Evolutionary conservation across 2,113 vertebrate genomes (phyloP), one percentile per base, ranked within the genome.

Genomic region (Callionymus lyra): DNA sequence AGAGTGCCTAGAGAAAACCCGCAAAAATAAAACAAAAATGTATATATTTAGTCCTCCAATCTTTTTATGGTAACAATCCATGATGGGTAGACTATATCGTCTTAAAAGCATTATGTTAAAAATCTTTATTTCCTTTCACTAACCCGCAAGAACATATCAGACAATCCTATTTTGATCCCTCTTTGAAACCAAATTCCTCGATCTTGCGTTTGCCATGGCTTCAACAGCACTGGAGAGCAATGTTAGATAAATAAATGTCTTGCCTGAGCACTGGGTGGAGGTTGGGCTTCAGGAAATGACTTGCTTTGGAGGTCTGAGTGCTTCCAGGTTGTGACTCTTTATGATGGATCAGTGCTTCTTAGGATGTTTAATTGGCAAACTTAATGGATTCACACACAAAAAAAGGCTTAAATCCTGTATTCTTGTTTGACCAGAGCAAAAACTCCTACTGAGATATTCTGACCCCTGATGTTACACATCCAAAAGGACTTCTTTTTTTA

Each of bases 201-300:
- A 68, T 75, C 21, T 59, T 16, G 38, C 60, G 70, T 76, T 73
- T 61, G 46, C 44, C 68, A 37, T 38, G 41, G 51, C 44, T 49
- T 34, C 67, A 64, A 67, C 39, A 38, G 45, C 57, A 44, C 61
- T 42, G 50, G 64, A 70, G 57, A 68, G 55, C 38, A 18, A 43
- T 56, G 62, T 56, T 70, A 47, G 70, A 74, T 68, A 81, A 78
- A 82, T 71, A 74, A 66, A 73, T 70, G 59, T 67, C 65, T 59
- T 63, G 44, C 37, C 14, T 16, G 33, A 49, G 15, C 31, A n/a
- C 54, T 62, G 62, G 75, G 66, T 54, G 63, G 61, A 70, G 53
- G 63, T 34, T 16, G 33, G 47, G 16, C 43, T 68, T 45, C 68
- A 76, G 75, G 75, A 77, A 81, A 75, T 69, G 38, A 67, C 76